Conservation (phyloP, 2,888 invertebrate species). For the Napeogenes sylphis region DNA sequence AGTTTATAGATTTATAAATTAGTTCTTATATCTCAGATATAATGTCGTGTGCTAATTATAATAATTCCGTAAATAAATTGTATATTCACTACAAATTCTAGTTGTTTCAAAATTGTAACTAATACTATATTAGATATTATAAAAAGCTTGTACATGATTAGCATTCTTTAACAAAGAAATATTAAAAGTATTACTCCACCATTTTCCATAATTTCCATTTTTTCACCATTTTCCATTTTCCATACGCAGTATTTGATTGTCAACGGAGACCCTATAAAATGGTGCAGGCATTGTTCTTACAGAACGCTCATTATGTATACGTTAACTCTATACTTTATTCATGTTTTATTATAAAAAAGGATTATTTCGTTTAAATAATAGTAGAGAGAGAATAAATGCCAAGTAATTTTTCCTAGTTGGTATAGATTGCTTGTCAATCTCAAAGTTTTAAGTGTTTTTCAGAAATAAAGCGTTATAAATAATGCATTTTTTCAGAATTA, state of each 20-base stretch:
- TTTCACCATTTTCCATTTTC: no score
- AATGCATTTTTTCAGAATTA: no score
- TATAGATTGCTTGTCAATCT: no score
- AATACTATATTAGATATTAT: background rate
- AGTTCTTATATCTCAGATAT: no score
- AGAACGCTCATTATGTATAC: constrained; percentile 23
- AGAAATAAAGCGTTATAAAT: no score
- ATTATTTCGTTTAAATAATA: constrained; percentile 1
- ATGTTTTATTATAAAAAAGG: constrained; percentile 16
- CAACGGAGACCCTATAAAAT: constrained; percentile 18
- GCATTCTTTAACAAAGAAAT: constrained; percentile 8
- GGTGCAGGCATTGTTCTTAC: constrained; percentile 21
- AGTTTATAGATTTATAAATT: no score
- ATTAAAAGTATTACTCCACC: constrained; percentile 17
- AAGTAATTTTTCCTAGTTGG: background rate
- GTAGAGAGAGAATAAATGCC: background rate
- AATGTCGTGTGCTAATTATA: no score
- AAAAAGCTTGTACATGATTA: background rate
- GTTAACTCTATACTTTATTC: constrained; percentile 3
- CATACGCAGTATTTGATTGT: constrained; percentile 25
- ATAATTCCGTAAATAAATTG: no score
- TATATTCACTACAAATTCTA: no score
- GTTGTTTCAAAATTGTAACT: no score
- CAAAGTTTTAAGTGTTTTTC: no score
- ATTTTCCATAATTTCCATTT: constrained; percentile 25